phyloP scores from a whole-genome alignment of 2,113 vertebrate species.

The Oncorhynchus nerka region DNA sequence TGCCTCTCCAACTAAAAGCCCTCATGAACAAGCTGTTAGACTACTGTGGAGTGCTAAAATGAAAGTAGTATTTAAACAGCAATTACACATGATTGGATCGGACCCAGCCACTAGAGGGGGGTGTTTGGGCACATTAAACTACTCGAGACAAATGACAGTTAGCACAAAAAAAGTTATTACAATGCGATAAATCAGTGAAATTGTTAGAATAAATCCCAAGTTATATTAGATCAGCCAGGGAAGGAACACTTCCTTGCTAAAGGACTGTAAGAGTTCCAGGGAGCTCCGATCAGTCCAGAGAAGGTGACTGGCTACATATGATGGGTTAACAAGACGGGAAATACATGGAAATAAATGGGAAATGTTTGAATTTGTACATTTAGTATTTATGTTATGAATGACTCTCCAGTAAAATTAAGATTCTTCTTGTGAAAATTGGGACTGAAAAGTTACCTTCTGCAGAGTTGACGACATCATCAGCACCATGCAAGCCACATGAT shows the following conservation, averaged over 20 bases:
- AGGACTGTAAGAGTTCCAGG: conserved; percentile 43
- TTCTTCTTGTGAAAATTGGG: conserved; percentile 26
- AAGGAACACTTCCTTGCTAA: conserved; percentile 1
- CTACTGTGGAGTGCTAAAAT: conserved; percentile 3
- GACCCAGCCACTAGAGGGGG: not conserved
- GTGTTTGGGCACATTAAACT: not conserved
- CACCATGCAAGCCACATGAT: conserved; percentile 96
- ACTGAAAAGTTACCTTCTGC: conserved; percentile 87
- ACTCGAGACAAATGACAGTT: too few relatives aligned
- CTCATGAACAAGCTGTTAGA: not conserved
- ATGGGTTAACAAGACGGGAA: conserved; percentile 49
- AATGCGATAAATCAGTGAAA: not conserved
- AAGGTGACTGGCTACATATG: conserved; percentile 43
- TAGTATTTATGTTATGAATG: conserved; percentile 34
- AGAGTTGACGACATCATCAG: conserved; percentile 86
- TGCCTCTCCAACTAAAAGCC: not conserved
- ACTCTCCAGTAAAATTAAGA: conserved; percentile 29
- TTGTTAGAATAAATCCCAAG: too few relatives aligned
- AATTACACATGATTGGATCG: conserved; percentile 22
- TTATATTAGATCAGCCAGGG: not conserved
- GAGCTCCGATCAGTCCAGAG: conserved; percentile 47
- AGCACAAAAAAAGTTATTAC: not conserved
- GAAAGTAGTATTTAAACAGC: conserved; percentile 39
- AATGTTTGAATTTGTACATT: not conserved
- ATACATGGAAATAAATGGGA: conserved; percentile 59